Conservation (phyloP, 2,797 vertebrate genomes). For the Hozukius guyotensis region DNA sequence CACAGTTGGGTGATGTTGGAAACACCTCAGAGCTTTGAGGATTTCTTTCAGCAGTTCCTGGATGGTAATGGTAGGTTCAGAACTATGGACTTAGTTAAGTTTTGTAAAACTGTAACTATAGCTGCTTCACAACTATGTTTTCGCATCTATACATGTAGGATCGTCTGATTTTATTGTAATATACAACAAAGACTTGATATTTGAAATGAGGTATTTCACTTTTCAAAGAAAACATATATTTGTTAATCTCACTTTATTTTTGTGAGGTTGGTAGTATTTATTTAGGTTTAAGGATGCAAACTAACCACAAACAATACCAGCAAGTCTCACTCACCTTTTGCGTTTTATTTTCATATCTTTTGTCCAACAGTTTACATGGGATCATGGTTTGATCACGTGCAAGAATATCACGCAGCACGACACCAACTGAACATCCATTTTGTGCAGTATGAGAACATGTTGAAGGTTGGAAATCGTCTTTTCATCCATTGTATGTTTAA, state of each 20-base stretch:
- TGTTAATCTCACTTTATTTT: background rate
- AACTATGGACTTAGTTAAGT: background rate
- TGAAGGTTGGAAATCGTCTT: background rate
- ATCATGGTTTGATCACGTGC: conserved; percentile 16
- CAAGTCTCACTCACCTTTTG: background rate
- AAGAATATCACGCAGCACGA: background rate
- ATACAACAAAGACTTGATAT: background rate
- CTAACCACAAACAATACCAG: background rate
- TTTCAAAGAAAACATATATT: background rate
- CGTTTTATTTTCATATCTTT: background rate
- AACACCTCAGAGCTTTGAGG: conserved; percentile 12
- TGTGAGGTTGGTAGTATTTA: background rate
- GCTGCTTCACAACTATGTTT: background rate
- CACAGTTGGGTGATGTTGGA: background rate
- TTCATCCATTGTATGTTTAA: background rate
- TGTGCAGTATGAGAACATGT: conserved; percentile 4
- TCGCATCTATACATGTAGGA: background rate
- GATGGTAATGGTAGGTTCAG: conserved; percentile 16
- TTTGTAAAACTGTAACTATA: too few relatives aligned
- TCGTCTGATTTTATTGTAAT: background rate
- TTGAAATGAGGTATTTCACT: background rate
- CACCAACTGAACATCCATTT: conserved; percentile 9
- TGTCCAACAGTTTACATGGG: background rate
- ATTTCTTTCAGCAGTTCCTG: conserved; percentile 22
- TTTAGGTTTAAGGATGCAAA: background rate